These are phyloP conservation scores for Eufriesea mexicana DNA, from an alignment of 1,140 invertebrate genomes.

Conservation along the genomic window DNA sequence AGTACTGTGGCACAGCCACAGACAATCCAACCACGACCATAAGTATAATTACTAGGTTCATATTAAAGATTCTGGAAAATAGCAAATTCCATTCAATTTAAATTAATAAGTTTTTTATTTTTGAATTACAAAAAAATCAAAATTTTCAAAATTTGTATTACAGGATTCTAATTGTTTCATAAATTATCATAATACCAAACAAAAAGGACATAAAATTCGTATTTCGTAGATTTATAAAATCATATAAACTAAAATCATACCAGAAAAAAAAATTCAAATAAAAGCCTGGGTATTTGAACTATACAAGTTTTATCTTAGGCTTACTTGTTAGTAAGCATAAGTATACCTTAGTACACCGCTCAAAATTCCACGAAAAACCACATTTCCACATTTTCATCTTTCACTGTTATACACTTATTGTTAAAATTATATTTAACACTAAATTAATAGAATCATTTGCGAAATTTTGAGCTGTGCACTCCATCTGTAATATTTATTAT, in stretches of 20 bases:
- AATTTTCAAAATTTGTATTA: not conserved
- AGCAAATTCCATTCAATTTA: not conserved
- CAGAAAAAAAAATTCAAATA: not conserved
- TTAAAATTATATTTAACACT: not conserved
- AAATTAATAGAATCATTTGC: not conserved
- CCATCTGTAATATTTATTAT: not conserved
- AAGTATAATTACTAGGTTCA: conserved; percentile 33
- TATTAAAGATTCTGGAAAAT: conserved; percentile 7
- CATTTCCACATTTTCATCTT: not conserved
- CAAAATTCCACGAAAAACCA: not conserved
- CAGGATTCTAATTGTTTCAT: not conserved
- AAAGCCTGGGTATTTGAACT: not conserved
- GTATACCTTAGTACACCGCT: not conserved
- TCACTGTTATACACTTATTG: not conserved
- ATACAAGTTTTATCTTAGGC: not conserved
- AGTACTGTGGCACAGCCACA: conserved; percentile 69
- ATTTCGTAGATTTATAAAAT: not conserved
- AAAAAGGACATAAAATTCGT: not conserved
- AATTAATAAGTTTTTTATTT: not conserved
- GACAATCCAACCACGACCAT: conserved; percentile 53
- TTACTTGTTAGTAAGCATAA: no score
- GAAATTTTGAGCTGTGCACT: not conserved
- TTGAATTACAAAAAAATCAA: no score
- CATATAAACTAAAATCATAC: not conserved
- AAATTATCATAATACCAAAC: not conserved